phyloP scores from a whole-genome alignment of 2,888 invertebrate genomes.

The Drosophila acutilabella region DNA sequence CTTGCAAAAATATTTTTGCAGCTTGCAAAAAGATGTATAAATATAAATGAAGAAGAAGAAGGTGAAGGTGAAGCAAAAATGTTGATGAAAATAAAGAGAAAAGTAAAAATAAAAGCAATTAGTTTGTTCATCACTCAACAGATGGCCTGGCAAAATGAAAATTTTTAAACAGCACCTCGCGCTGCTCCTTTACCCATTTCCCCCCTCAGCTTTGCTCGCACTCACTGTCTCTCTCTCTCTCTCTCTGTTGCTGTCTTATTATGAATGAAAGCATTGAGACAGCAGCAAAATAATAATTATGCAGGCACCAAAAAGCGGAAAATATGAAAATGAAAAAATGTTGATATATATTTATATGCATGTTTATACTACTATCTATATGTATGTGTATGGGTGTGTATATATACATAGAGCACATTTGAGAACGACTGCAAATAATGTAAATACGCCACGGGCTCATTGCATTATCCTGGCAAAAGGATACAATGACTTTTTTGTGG shows the following conservation, averaged over 20 bases:
- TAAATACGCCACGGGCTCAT: constrained; percentile 62
- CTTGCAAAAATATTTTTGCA: constrained; percentile 74
- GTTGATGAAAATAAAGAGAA: constrained; percentile 4
- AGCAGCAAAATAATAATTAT: constrained; percentile 69
- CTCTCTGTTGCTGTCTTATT: constrained; percentile 32
- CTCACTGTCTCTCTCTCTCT: background rate
- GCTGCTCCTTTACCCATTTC: background rate
- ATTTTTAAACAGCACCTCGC: constrained; percentile 55
- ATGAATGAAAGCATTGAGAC: constrained; percentile 59
- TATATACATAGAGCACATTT: background rate
- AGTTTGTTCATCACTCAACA: constrained; percentile 82
- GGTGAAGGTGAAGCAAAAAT: constrained; percentile 13
- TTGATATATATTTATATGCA: constrained; percentile 27
- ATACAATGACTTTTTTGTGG: constrained; percentile 31
- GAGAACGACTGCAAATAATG: constrained; percentile 54
- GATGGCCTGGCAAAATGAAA: constrained; percentile 74
- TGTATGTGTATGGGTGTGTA: background rate
- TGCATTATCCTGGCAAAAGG: constrained; percentile 36
- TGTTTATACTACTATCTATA: constrained; percentile 8
- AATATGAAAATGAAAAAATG: constrained; percentile 21
- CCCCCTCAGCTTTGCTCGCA: constrained; percentile 1
- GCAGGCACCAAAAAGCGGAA: constrained; percentile 49
- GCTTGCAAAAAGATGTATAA: constrained; percentile 43
- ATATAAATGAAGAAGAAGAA: constrained; percentile 12
- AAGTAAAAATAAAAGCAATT: constrained; percentile 77